A percentile compares a stretch with the other conserved stretches of the same genome.
Conservation (phyloP, 2,113 vertebrate genomes). For the Fregata magnificens region DNA sequence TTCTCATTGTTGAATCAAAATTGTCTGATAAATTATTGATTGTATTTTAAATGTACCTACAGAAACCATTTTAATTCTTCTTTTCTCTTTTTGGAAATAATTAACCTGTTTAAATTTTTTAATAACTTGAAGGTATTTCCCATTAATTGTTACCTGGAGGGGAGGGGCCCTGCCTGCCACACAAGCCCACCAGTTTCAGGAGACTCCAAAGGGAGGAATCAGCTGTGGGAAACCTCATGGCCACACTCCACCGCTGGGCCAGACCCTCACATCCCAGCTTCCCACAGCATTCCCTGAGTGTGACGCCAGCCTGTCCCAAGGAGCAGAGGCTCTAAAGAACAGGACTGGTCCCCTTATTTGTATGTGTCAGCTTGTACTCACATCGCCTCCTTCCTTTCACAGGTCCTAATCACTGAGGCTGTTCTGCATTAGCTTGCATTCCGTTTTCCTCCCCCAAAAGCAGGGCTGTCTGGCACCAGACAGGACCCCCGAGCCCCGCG, state of each 20-base stretch:
- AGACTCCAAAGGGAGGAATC: neutral
- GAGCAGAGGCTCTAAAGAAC: neutral
- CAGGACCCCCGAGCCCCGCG: neutral
- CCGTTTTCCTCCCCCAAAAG: neutral
- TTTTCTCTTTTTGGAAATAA: conserved; percentile 61
- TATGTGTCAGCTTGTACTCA: neutral
- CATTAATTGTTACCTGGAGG: neutral
- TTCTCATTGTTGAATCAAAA: conserved; percentile 58
- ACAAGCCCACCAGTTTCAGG: neutral
- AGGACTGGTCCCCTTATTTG: neutral
- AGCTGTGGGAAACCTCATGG: neutral
- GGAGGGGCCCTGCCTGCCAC: neutral
- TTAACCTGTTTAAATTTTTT: conserved; percentile 62
- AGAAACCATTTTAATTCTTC: conserved; percentile 58
- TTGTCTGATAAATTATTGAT: conserved; percentile 67
- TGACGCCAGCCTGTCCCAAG: neutral
- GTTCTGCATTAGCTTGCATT: neutral
- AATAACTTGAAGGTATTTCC: conserved; percentile 33
- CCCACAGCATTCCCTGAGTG: neutral
- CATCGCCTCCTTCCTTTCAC: neutral
- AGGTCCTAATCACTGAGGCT: neutral
- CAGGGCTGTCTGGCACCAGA: neutral
- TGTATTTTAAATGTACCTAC: conserved; percentile 61
- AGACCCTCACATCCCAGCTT: neutral
- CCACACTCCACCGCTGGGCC: neutral